Percentiles rank a stretch among this genome's conserved stretches.
These are phyloP conservation scores for Hesperia comma DNA, from an alignment of 2,888 invertebrate genomes.

Conservation along the genomic window DNA sequence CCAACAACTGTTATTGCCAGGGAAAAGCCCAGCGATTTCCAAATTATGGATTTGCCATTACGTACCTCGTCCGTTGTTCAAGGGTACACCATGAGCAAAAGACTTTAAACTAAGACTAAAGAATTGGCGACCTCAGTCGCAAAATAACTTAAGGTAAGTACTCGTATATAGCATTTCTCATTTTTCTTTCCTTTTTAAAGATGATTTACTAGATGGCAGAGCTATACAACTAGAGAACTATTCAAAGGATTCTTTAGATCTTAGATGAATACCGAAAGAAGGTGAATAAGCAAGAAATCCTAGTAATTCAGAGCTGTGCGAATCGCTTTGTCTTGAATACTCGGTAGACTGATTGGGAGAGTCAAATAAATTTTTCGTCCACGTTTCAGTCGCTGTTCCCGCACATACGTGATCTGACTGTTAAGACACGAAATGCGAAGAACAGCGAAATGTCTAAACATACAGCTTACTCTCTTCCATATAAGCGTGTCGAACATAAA, in stretches of 20 bases:
- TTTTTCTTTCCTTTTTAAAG: too few species aligned
- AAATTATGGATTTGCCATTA: too few species aligned
- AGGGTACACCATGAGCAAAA: too few species aligned
- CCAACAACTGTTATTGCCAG: too few species aligned
- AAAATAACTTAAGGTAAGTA: too few species aligned
- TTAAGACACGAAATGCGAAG: conserved; percentile 24
- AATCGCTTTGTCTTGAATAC: conserved; percentile 65
- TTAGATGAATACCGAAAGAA: not conserved
- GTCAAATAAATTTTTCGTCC: conserved; percentile 67
- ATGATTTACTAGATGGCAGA: too few species aligned
- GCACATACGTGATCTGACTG: conserved; percentile 49
- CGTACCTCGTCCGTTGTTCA: too few species aligned
- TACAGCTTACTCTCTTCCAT: conserved; percentile 18
- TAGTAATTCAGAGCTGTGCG: conserved; percentile 51
- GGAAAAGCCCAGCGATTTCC: too few species aligned
- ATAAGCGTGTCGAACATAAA: conserved; percentile 19
- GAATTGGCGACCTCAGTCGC: too few species aligned
- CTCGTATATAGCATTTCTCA: too few species aligned
- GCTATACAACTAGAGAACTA: too few species aligned
- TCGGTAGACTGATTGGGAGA: conserved; percentile 71
- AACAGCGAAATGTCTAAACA: conserved; percentile 25
- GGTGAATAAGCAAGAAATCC: conserved; percentile 45
- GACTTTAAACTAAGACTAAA: too few species aligned
- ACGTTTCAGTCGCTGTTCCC: conserved; percentile 52
- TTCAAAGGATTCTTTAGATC: conserved; percentile 18